Percentiles rank a stretch among this genome's conserved stretches.
These are phyloP conservation scores for Clarias platycephalus DNA, from an alignment of 2,797 vertebrate genomes.

Conservation along the genomic window DNA sequence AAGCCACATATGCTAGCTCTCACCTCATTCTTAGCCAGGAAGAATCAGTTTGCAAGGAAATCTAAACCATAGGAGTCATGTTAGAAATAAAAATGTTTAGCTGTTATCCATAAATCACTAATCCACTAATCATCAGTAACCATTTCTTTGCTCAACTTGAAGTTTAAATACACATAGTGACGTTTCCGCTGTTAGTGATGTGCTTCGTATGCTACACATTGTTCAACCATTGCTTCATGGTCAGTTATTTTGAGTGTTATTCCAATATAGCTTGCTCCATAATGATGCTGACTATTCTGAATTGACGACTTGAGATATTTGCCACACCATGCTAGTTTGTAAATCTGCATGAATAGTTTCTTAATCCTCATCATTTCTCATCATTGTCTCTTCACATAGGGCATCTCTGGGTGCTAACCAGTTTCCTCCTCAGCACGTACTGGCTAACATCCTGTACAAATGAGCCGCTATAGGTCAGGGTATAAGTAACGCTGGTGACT, in stretches of 20 bases:
- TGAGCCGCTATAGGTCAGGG: conserved; percentile 49
- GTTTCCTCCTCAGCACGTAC: conserved; percentile 32
- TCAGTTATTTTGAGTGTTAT: not conserved
- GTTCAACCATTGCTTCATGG: conserved; percentile 23
- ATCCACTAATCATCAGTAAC: conserved; percentile 14
- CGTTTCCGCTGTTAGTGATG: conserved; percentile 12
- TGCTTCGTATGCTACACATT: conserved; percentile 26
- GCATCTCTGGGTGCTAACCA: conserved; percentile 46
- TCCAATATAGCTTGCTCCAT: not conserved
- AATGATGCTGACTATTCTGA: conserved; percentile 8
- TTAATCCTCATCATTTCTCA: conserved; percentile 24
- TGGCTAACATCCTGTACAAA: conserved; percentile 19
- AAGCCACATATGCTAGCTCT: conserved; percentile 16
- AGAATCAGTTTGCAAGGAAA: not conserved
- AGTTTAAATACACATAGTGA: conserved; percentile 49
- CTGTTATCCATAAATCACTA: conserved; percentile 27
- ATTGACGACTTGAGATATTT: conserved; percentile 17
- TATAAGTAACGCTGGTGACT: conserved; percentile 46
- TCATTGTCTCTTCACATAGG: conserved; percentile 36
- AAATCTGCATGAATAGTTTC: conserved; percentile 8
- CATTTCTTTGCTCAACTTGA: conserved; percentile 19
- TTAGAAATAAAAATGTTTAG: not conserved
- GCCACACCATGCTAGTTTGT: conserved; percentile 18
- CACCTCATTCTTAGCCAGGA: conserved; percentile 5
- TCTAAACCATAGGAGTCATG: not conserved